Percentiles rank a stretch among this genome's conserved stretches.
Conservation (phyloP, 2,888 invertebrate genomes). For the Caenorhabditis sp. region DNA sequence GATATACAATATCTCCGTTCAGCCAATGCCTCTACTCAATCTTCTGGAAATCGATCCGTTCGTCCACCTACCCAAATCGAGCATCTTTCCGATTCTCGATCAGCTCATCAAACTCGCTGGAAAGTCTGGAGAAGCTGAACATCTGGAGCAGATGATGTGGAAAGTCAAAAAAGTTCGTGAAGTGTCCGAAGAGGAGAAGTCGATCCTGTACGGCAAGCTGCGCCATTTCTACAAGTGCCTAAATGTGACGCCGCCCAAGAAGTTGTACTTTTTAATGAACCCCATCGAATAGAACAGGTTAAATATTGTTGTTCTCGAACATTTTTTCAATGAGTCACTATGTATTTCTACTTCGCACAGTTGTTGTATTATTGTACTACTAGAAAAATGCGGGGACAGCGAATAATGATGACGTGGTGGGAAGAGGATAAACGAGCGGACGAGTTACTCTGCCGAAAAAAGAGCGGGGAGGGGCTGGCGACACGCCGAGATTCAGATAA, state of each 20-base stretch:
- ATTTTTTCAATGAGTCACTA: too few species aligned
- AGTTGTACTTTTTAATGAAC: slow-evolving; percentile 27
- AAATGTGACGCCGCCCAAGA: slow-evolving; percentile 39
- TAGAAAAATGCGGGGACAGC: too few species aligned
- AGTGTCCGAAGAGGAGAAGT: slow-evolving; percentile 14
- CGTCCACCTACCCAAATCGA: slow-evolving; percentile 19
- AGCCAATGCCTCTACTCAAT: slow-evolving; percentile 39
- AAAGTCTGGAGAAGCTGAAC: slow-evolving; percentile 33
- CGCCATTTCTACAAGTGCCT: slow-evolving; percentile 56
- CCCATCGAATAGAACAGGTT: too few species aligned
- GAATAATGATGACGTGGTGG: too few species aligned
- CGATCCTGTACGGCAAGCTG: slow-evolving; percentile 38
- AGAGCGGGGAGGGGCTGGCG: not conserved
- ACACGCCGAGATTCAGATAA: slow-evolving; percentile 23
- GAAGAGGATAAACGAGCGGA: too few species aligned
- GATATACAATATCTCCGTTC: not conserved
- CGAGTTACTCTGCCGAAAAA: too few species aligned
- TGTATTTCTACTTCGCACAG: too few species aligned
- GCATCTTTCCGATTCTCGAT: slow-evolving; percentile 29
- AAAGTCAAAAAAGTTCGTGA: slow-evolving; percentile 14
- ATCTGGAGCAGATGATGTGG: slow-evolving; percentile 27
- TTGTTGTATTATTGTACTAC: too few species aligned
- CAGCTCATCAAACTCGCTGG: slow-evolving; percentile 46
- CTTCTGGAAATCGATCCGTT: slow-evolving; percentile 34
- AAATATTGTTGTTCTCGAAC: too few species aligned